Evolutionary conservation across 53 echinoderm and acorn worm species (phyloP), one percentile per base, ranked within the genome.

Genomic region (Pentamera pediparva): DNA sequence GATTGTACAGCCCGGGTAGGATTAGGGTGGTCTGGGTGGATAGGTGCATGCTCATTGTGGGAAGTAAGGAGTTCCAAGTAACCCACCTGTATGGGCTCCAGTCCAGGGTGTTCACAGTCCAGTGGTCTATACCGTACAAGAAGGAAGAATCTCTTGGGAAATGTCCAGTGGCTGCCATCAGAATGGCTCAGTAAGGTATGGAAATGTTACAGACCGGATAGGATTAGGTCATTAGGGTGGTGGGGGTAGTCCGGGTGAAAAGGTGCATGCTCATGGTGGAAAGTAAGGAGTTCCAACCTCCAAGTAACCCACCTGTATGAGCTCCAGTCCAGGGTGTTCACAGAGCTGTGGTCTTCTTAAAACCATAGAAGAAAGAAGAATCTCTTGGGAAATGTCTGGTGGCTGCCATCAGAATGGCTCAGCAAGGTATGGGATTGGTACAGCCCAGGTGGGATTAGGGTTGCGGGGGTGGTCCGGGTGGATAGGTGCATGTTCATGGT

Each of bases 101-200:
- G 13, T n/a, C n/a, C n/a, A 12, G 13, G 1, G 12, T n/a, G n/a
- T 98, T 98, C 78, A 92, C 98, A 29, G 98, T 91, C 59, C 98
- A 98, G 82, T 98, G 98, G 96, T 98, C 98, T 22, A 98, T 98
- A 35, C 91, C 96, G 6, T 98, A 98, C 84, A 98, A 98, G 83
- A 91, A 84, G 57, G 98, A 98, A 56, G n/a, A 94, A 56, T 92
- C 91, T 5, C 76, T 96, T 4, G 98, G 98, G 9, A 98, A 98
- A 47, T 98, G 91, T 75, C 81, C 92, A 31, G 45, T 98, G 3
- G 91, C 91, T 26, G 78, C 91, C 29, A 86, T 89, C 19, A 83
- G 84, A 60, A 70, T 98, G 20, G 98, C 98, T 21, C 52, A 82
- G 56, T 88, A 96, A 79, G 88, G 98, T 91, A 70, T 18, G 15